Percentiles rank a stretch among this genome's conserved stretches.
Evolutionary conservation across 2,888 invertebrate species (phyloP).

Genomic region (Hypselothyrea guttata): DNA sequence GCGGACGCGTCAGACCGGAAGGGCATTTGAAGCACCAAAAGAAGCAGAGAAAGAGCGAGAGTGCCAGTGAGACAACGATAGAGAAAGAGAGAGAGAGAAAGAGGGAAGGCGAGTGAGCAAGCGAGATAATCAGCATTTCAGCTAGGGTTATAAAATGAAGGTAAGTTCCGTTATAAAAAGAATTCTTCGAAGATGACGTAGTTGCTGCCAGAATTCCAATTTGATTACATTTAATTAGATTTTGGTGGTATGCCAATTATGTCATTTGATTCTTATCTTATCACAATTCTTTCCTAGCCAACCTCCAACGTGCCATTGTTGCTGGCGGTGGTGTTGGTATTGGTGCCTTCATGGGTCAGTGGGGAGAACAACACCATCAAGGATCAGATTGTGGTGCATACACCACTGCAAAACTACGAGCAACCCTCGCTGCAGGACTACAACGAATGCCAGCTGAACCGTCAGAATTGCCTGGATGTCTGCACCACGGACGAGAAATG

Average conservation of each 20-base stretch:
- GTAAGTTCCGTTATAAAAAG: conserved; percentile 6
- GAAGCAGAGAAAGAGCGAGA: too few relatives aligned
- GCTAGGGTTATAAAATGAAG: conserved; percentile 17
- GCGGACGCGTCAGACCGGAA: conserved; percentile 13
- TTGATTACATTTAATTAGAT: conserved; percentile 15
- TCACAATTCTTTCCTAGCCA: conserved; percentile 12
- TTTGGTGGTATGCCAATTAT: conserved; percentile 25
- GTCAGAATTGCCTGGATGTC: conserved; percentile 52
- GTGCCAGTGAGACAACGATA: too few relatives aligned
- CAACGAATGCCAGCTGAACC: conserved; percentile 64
- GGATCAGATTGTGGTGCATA: conserved; percentile 70
- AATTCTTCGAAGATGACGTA: conserved; percentile 13
- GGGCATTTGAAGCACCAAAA: not conserved
- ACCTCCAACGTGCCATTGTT: conserved; percentile 8
- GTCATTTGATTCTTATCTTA: conserved; percentile 24
- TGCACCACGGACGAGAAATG: conserved; percentile 52
- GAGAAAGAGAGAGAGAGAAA: too few relatives aligned
- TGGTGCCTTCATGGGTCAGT: conserved; percentile 11
- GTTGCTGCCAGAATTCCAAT: conserved; percentile 2
- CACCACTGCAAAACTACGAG: conserved; percentile 71
- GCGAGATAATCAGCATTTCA: not conserved
- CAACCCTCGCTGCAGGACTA: conserved; percentile 76
- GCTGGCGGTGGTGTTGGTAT: conserved; percentile 29
- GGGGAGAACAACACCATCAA: conserved; percentile 10
- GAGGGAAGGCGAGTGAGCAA: too few relatives aligned